Evolutionary conservation across 2,797 vertebrate species (phyloP), one percentile per base, ranked within the genome.

Genomic region (Fistularia tabacaria): DNA sequence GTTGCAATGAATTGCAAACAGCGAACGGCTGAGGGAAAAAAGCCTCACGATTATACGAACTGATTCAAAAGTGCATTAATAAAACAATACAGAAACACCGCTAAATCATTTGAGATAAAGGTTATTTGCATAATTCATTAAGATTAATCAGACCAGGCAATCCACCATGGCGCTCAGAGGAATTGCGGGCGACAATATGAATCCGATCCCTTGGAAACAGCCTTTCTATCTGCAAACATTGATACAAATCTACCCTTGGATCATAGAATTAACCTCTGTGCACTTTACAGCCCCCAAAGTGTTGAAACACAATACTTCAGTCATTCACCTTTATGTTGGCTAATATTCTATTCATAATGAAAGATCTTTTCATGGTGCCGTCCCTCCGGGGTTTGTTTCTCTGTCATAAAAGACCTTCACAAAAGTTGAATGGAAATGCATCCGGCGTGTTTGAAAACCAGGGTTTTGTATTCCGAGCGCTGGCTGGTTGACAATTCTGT

Each of bases 91-190:
- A 86, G 87, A 91, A 91, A 89, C 89, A 91, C 88, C 88, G 86
- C 81, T 86, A 91, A 90, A 90, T 91, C 85, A 89, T 89, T 90
- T 88, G 88, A 91, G 90, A 91, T 90, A 89, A 88, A 87, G 87
- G 67, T 59, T 71, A 90, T 91, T 92, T 92, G 89, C 90, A 92
- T 91, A 91, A 92, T 92, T 91, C 89, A 91, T 91, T 90, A 90
- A 87, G 90, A 91, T 92, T 91, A 91, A 91, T 90, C 90, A 91
- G 88, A 87, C 74, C 64, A 74, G 79, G 76, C 84, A 81, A 89
- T 87, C 83, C 86, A 79, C 85, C 79, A 66, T 73, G 66, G 77
- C 40, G 76, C 85, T 83, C 74, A 11, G 36, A 84, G 82, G 81
- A 83, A 79, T 64, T 78, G 74, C 25, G 56, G 64, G 69, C 58